Percentiles rank a stretch among this genome's conserved stretches.
These are phyloP conservation scores for Macrotrachela quadricornifera DNA, from an alignment of 1,140 invertebrate genomes.

Conservation along the genomic window DNA sequence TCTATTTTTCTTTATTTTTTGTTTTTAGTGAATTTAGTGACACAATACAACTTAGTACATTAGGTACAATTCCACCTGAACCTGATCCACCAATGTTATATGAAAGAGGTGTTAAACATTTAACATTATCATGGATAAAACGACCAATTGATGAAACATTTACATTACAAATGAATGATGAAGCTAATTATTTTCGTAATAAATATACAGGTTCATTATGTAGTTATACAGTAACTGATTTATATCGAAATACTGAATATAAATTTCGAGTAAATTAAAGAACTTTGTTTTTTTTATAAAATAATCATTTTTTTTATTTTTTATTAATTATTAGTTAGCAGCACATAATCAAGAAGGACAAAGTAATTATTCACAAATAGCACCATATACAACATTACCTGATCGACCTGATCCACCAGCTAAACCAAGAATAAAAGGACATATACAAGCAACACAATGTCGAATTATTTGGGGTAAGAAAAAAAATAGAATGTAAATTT, in stretches of 20 bases:
- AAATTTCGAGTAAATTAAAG: constrained; percentile 42
- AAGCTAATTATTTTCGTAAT: constrained; percentile 48
- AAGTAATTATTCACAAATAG: constrained; percentile 56
- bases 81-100: constrained; percentile 44
- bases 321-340: too few relatives aligned
- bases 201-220: constrained; percentile 52
- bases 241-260: constrained; percentile 50
- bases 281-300: too few relatives aligned
- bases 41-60: constrained; percentile 37
- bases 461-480: too few relatives aligned
- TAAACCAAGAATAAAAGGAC: constrained; percentile 48
- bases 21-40: constrained; percentile 44
- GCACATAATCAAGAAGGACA: constrained; percentile 55
- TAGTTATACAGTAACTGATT: constrained; percentile 40
- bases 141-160: constrained; percentile 51
- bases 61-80: constrained; percentile 37
- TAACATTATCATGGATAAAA: constrained; percentile 45
- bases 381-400: constrained; percentile 48
- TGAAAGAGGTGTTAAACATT: constrained; percentile 37
- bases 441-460: constrained; percentile 16
- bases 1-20: too few relatives aligned
- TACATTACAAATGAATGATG: constrained; percentile 52
- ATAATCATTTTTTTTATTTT: too few relatives aligned
- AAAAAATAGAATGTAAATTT: too few relatives aligned
- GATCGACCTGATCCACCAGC: constrained; percentile 49